Evolutionary conservation across 2,888 invertebrate species (phyloP).

Genomic region (Chymomyza fuscimana): DNA sequence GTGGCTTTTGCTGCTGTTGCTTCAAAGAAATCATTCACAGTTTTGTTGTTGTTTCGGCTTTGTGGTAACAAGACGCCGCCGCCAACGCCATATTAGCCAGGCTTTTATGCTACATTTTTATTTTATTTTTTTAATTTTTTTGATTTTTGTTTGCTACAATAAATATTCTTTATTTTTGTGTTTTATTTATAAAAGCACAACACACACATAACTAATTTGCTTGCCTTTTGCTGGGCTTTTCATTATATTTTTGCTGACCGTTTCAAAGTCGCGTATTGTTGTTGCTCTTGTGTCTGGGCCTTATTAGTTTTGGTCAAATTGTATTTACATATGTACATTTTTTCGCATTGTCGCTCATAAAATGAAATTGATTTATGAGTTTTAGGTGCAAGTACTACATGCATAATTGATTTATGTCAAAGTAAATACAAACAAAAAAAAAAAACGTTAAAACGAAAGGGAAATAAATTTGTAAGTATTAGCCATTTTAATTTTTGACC

Average conservation of each 20-base stretch:
- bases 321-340: neutral
- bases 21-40: slow-evolving; percentile 11
- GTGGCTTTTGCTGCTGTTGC: slow-evolving; percentile 14
- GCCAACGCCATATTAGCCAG: slow-evolving; percentile 67
- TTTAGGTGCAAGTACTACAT: slow-evolving; percentile 53
- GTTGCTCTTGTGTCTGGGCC: neutral
- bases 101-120: slow-evolving; percentile 48
- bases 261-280: neutral
- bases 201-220: slow-evolving; percentile 3
- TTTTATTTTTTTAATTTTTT: slow-evolving; percentile 1
- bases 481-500: too few species aligned
- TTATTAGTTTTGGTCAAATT: neutral
- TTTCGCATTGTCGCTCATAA: slow-evolving; percentile 37
- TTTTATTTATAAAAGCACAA: neutral
- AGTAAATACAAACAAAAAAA: neutral
- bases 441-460: neutral
- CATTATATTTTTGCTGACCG: slow-evolving; percentile 8
- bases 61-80: slow-evolving; percentile 67
- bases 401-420: slow-evolving; percentile 66
- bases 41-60: slow-evolving; percentile 28
- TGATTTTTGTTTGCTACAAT: neutral
- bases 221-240: slow-evolving; percentile 4
- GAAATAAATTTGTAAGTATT: neutral
- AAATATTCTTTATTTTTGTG: neutral
- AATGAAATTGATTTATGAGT: slow-evolving; percentile 64